Percentiles rank a stretch among this genome's conserved stretches.
Evolutionary conservation across 2,113 vertebrate species (phyloP).

Genomic region (Opisthocomus hoazin): DNA sequence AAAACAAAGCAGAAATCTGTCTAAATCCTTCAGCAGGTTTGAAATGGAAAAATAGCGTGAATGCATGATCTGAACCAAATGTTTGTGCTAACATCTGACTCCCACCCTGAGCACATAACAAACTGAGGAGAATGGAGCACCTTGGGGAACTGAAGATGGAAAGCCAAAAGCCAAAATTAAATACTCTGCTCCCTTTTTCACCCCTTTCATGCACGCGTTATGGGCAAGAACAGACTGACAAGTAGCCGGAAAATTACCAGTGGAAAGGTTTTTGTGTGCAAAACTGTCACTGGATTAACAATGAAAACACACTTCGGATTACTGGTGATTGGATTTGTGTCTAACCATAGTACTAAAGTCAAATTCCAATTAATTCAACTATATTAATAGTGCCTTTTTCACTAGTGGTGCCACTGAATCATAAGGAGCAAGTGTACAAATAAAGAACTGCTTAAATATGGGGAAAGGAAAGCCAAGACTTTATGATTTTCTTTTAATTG

Average conservation of each 20-base stretch:
- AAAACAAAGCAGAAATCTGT: neutral
- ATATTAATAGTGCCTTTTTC: neutral
- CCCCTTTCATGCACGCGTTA: neutral
- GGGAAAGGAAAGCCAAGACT: neutral
- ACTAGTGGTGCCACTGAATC: neutral
- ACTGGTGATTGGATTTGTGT: neutral
- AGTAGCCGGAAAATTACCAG: neutral
- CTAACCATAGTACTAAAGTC: neutral
- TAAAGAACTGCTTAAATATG: neutral
- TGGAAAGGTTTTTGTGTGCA: neutral
- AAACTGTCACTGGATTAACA: neutral
- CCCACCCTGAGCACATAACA: neutral
- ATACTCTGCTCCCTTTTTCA: neutral
- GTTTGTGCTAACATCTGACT: neutral
- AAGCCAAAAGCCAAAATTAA: neutral
- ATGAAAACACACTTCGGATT: neutral
- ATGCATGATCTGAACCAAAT: constrained; percentile 17
- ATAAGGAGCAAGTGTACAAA: neutral
- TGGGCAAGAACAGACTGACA: neutral
- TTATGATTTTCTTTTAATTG: neutral
- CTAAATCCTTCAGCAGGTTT: neutral
- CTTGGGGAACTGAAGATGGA: neutral
- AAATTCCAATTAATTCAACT: neutral
- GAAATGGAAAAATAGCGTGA: neutral
- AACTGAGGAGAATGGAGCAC: neutral